These are phyloP conservation scores for Bubalus kerabau DNA, from an alignment of 2,113 vertebrate genomes.

Conservation along the genomic window DNA sequence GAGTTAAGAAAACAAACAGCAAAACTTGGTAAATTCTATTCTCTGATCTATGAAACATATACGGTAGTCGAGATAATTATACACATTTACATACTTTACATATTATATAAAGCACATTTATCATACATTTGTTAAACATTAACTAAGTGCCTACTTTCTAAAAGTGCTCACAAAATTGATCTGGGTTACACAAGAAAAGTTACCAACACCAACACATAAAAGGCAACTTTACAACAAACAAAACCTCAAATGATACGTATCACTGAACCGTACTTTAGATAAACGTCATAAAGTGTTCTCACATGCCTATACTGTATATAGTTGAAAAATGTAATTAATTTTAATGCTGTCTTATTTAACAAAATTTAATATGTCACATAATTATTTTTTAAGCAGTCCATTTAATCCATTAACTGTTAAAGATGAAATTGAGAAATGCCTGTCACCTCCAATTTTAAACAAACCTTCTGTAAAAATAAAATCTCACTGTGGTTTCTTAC, in stretches of 20 bases:
- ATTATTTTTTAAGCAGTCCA: slow-evolving; percentile 22
- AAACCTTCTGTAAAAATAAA: slow-evolving; percentile 36
- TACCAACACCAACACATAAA: neutral
- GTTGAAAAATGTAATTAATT: neutral
- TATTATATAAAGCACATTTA: neutral
- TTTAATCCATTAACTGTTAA: neutral
- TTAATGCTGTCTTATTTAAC: neutral
- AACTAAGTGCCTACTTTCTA: neutral
- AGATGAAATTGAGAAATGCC: neutral
- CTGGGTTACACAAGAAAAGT: neutral
- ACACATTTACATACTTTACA: neutral
- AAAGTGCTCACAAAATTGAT: neutral
- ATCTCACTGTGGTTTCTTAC: neutral
- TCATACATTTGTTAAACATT: neutral
- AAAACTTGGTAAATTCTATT: neutral
- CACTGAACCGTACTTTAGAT: neutral
- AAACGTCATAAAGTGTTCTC: neutral
- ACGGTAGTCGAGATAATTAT: neutral
- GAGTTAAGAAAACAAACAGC: neutral
- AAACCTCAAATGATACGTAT: neutral
- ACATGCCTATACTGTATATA: neutral
- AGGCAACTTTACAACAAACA: neutral
- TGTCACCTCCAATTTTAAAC: neutral
- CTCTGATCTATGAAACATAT: neutral
- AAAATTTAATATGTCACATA: neutral